Evolutionary conservation across 2,113 vertebrate species (phyloP), one percentile per base, ranked within the genome.

Genomic region (Gallinago media): DNA sequence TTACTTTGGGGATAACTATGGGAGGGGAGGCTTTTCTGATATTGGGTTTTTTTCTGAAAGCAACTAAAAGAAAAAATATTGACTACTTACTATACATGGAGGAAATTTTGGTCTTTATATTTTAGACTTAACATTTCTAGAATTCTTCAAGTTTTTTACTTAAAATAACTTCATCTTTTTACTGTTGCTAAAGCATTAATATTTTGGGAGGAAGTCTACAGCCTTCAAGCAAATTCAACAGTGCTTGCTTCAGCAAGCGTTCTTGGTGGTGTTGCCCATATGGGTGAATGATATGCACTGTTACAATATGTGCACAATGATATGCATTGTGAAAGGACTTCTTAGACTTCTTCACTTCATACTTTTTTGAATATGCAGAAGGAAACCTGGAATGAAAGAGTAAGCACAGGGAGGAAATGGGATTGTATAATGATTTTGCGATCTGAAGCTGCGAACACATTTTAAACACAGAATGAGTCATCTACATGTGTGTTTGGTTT

Each of bases 391-490:
- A 96, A 97, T 90, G 75, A 97, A 92, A 96, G 80, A 96, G 62
- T 79, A 97, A 97, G 92, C 40, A 90, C 15, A 62, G 80, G 96
- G 67, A 96, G 80, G 92, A 97, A 98, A 97, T 91, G 86, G 46
- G 79, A 96, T 96, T 96, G 92, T 97, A 95, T 1, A 36, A 95
- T 74, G 8, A 90, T 95, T 98, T 96, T 97, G 81, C 93, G 63
- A 94, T 96, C 80, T 86, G 95, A 97, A 98, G 94, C 88, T 97
- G 86, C 94, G 94, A 96, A 97, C 62, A 91, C 34, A 92, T 97
- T 98, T 97, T 96, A 97, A 97, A 96, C 88, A 93, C 82, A 97
- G 93, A 96, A 85, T 94, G 86, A 96, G 25, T 95, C 80, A 87
- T 88, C 72, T 91, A 75, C 74, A 95, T 95, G 70, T 96, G 92